Conservation (phyloP, 2,888 invertebrate species). For the Agrotis puta region DNA sequence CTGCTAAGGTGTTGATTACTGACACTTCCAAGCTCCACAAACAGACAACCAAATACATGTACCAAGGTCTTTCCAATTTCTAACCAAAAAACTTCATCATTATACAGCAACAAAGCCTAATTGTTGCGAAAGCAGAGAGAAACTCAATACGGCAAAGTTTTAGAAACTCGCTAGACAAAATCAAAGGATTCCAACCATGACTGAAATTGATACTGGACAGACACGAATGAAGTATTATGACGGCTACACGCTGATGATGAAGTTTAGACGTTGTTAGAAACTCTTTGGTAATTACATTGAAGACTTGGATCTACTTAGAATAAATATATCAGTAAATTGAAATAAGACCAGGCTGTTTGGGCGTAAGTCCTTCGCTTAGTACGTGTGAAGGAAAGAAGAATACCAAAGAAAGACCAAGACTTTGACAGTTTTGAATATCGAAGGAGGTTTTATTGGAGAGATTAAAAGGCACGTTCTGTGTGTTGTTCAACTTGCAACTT, state of each 20-base stretch:
- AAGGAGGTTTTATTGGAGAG: no score
- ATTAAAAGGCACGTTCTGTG: no score
- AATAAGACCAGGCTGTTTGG: no score
- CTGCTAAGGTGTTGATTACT: background rate
- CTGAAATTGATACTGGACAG: slow-evolving; percentile 57
- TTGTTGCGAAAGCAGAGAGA: slow-evolving; percentile 60
- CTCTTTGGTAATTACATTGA: background rate
- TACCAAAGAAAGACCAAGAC: background rate
- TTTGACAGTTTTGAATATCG: background rate
- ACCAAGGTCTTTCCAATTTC: background rate
- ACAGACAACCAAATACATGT: background rate
- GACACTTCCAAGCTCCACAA: no score
- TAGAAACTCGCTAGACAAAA: slow-evolving; percentile 60
- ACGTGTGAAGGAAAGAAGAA: no score
- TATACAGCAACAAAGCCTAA: slow-evolving; percentile 43
- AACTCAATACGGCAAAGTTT: slow-evolving; percentile 59
- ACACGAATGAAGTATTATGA: slow-evolving; percentile 35
- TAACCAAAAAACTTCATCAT: slow-evolving; percentile 1
- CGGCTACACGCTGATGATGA: slow-evolving; percentile 3
- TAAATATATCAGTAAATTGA: no score
- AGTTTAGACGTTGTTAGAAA: slow-evolving; percentile 16
- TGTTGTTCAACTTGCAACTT: no score
- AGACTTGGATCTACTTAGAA: no score
- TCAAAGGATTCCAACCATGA: slow-evolving; percentile 63
- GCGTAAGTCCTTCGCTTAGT: no score